phyloP scores from a whole-genome alignment of 2,113 vertebrate species.

The Glaucomys volans region DNA sequence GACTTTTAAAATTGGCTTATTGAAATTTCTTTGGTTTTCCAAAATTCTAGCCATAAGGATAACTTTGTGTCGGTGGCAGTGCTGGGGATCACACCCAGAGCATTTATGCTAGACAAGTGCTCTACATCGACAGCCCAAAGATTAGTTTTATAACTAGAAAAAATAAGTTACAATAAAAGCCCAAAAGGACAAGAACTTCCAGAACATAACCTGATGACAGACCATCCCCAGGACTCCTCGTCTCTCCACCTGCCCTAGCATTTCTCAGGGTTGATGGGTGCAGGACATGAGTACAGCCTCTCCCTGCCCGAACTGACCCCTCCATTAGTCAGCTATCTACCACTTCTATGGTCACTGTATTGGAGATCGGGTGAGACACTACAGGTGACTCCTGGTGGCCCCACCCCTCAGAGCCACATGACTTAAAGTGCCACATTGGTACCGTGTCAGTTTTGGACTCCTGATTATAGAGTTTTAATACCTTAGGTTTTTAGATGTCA shows the following conservation, averaged over 20 bases:
- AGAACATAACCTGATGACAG: neutral
- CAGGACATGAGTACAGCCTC: neutral
- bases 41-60: conserved; percentile 1
- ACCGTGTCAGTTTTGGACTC: neutral
- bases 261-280: neutral
- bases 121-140: neutral
- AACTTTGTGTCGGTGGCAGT: neutral
- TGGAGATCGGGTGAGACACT: neutral
- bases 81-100: neutral
- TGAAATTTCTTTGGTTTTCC: conserved; percentile 25
- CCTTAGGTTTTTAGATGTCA: neutral
- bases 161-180: neutral
- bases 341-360: neutral
- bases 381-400: neutral
- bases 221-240: neutral
- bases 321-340: neutral
- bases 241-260: neutral
- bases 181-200: neutral
- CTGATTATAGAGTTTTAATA: neutral
- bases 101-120: neutral
- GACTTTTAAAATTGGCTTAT: neutral
- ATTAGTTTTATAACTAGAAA: neutral
- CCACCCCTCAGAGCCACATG: neutral
- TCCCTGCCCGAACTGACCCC: neutral
- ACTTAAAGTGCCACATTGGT: neutral